phyloP scores from a whole-genome alignment of 2,113 vertebrate species.

The Psittacula cyanocephala region DNA sequence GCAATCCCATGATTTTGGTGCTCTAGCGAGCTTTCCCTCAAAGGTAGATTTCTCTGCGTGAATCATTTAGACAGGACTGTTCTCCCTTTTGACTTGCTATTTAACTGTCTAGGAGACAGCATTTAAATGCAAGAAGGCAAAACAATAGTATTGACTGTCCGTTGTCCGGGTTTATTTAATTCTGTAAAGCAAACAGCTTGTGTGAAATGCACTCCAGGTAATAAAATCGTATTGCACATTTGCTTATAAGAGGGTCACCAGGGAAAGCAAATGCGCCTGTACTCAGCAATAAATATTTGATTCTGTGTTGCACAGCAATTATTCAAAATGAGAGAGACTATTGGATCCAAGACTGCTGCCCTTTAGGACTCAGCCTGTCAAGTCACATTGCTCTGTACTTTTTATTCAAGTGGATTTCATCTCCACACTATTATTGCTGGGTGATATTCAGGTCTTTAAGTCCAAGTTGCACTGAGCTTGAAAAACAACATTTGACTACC shows the following conservation, averaged over 20 bases:
- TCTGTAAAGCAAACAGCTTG: conserved; percentile 60
- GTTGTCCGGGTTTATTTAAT: conserved; percentile 52
- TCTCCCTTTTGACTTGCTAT: not conserved
- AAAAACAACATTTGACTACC: not conserved
- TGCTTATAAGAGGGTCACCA: conserved; percentile 35
- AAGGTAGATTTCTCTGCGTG: not conserved
- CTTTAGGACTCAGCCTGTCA: conserved; percentile 55
- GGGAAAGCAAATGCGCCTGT: conserved; percentile 35
- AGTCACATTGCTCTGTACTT: not conserved
- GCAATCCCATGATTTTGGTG: not conserved
- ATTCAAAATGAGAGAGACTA: conserved; percentile 52
- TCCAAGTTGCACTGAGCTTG: not conserved
- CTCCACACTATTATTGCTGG: not conserved
- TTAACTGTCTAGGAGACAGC: conserved; percentile 16
- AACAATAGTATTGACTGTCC: conserved; percentile 52
- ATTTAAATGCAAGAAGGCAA: conserved; percentile 56
- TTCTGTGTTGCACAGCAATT: conserved; percentile 42
- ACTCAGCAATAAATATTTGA: conserved; percentile 60
- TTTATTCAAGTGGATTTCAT: conserved; percentile 33
- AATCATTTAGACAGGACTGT: not conserved
- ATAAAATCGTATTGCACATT: conserved; percentile 47
- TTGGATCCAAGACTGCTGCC: conserved; percentile 17
- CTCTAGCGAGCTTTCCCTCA: not conserved
- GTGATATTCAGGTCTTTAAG: not conserved
- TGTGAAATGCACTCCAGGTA: conserved; percentile 35